phyloP scores from a whole-genome alignment of 2,113 vertebrate genomes.

The Atractosteus spatula region DNA sequence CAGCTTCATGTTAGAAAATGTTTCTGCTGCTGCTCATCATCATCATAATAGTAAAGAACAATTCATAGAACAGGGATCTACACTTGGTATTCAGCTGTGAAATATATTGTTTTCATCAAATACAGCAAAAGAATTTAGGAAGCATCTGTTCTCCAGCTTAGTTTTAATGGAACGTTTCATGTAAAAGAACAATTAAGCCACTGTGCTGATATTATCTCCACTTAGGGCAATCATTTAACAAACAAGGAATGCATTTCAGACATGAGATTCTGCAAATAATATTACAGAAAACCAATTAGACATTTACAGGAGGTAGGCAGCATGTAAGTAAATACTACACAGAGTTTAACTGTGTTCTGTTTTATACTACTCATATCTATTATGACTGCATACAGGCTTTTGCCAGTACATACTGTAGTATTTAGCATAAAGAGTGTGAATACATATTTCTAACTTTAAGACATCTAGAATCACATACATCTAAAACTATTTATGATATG shows the following conservation, averaged over 20 bases:
- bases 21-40: conserved; percentile 6
- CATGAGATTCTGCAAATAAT: conserved; percentile 20
- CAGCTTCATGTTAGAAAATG: neutral
- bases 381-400: too few relatives aligned
- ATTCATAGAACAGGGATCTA: neutral
- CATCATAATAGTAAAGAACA: too few relatives aligned
- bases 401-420: too few relatives aligned
- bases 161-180: conserved; percentile 12
- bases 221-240: conserved; percentile 10
- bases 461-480: too few relatives aligned
- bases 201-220: conserved; percentile 16
- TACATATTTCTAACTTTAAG: too few relatives aligned
- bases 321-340: neutral
- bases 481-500: too few relatives aligned
- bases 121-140: neutral
- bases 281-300: conserved; percentile 9
- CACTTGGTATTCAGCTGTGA: conserved; percentile 5
- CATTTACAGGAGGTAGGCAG: neutral
- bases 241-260: conserved; percentile 16
- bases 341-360: neutral
- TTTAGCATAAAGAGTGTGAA: too few relatives aligned
- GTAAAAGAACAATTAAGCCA: conserved; percentile 3
- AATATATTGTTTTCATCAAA: conserved; percentile 6
- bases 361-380: too few relatives aligned
- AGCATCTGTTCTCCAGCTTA: conserved; percentile 5